These are phyloP conservation scores for Lasioglossum calceatum DNA, from an alignment of 2,888 invertebrate genomes.

Conservation along the genomic window DNA sequence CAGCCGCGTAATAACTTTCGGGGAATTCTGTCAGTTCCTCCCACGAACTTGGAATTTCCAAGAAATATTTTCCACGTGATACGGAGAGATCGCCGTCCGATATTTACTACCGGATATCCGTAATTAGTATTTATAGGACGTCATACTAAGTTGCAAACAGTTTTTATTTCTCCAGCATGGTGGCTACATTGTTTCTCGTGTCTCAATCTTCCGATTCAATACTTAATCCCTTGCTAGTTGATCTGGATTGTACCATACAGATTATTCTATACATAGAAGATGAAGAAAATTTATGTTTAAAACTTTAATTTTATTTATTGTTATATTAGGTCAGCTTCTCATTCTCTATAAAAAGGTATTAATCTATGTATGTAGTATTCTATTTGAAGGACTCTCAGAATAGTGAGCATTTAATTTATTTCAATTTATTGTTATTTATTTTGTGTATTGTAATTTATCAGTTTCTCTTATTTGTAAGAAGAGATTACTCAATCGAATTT, in stretches of 20 bases:
- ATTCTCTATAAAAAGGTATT: too few species aligned
- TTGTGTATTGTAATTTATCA: too few species aligned
- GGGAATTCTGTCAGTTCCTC: constrained; percentile 28
- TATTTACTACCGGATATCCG: not conserved
- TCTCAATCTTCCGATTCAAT: not conserved
- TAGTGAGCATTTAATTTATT: too few species aligned
- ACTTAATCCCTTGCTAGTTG: not conserved
- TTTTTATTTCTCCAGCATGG: not conserved
- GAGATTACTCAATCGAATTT: too few species aligned
- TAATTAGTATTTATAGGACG: constrained; percentile 1
- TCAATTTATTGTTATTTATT: too few species aligned
- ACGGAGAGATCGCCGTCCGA: not conserved
- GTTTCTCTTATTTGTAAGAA: too few species aligned
- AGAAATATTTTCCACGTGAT: constrained; percentile 13
- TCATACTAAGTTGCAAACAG: not conserved
- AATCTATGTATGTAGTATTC: too few species aligned
- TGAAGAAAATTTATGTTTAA: too few species aligned
- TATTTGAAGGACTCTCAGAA: too few species aligned
- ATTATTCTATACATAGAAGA: too few species aligned
- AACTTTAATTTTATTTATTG: too few species aligned
- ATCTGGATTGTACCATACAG: not conserved
- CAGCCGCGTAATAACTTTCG: constrained; percentile 35
- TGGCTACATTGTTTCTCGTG: not conserved
- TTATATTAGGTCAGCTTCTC: too few species aligned
- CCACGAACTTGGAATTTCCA: constrained; percentile 14